phyloP scores from a whole-genome alignment of 2,797 vertebrate genomes.

The Chanos chanos region DNA sequence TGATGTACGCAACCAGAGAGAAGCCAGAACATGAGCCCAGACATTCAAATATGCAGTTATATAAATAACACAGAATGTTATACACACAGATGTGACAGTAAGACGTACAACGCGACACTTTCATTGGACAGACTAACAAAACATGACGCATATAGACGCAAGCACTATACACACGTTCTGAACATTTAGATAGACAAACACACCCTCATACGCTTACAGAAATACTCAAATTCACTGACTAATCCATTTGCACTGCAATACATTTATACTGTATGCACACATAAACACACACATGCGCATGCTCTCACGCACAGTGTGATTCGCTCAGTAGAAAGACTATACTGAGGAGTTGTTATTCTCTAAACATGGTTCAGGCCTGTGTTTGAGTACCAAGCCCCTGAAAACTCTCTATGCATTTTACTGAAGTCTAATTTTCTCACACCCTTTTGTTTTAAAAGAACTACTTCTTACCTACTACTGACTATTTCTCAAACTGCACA shows the following conservation, averaged over 20 bases:
- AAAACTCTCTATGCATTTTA: neutral
- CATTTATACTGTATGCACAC: neutral
- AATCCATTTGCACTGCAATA: constrained; percentile 1
- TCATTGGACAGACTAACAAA: too few species aligned
- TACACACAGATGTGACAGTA: too few species aligned
- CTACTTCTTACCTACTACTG: too few species aligned
- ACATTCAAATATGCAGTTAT: neutral
- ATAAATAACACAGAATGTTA: too few species aligned
- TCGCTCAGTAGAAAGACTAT: neutral
- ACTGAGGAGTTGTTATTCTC: constrained; percentile 1
- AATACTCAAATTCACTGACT: neutral
- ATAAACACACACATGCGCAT: neutral
- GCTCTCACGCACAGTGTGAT: neutral
- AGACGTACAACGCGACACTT: too few species aligned
- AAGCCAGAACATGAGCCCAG: constrained; percentile 28
- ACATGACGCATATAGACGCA: neutral
- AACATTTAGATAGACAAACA: neutral
- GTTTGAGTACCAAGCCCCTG: neutral
- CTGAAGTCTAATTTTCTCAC: constrained; percentile 3
- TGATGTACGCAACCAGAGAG: constrained; percentile 25
- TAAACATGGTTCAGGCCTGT: neutral
- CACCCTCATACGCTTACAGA: neutral
- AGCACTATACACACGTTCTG: neutral
- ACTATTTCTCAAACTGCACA: too few species aligned
- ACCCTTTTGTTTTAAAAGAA: too few species aligned